These are phyloP conservation scores for Lucilia cuprina DNA, from an alignment of 1,140 invertebrate species.

Conservation along the genomic window DNA sequence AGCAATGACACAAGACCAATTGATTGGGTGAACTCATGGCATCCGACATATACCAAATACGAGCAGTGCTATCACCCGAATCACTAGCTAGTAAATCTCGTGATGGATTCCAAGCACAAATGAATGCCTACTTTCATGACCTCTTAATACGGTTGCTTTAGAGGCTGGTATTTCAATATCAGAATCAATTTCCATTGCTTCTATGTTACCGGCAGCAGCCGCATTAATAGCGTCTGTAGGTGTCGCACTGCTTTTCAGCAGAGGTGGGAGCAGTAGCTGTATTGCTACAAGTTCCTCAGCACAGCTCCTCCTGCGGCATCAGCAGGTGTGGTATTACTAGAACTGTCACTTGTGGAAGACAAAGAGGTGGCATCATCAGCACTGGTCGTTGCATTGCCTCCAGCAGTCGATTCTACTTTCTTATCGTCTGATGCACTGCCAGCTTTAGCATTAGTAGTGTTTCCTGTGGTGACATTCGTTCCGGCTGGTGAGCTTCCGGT, in stretches of 20 bases:
- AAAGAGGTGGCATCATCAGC: conserved; percentile 58
- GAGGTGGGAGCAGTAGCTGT: conserved; percentile 23
- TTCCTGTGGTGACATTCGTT: conserved; percentile 22
- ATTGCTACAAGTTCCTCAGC: too few relatives aligned
- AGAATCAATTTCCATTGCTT: conserved; percentile 74
- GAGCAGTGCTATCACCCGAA: conserved; percentile 96
- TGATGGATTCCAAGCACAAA: conserved; percentile 99
- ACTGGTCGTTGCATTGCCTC: conserved; percentile 43
- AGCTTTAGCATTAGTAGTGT: conserved; percentile 27
- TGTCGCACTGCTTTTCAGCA: conserved; percentile 1
- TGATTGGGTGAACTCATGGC: conserved; percentile 84
- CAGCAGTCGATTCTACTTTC: conserved; percentile 36
- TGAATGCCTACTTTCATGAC: conserved; percentile 99
- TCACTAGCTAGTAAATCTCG: conserved; percentile 96
- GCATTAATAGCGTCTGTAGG: not conserved
- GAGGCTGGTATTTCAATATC: conserved; percentile 92
- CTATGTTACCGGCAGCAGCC: conserved; percentile 47
- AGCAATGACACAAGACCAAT: conserved; percentile 93
- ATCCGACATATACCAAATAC: conserved; percentile 98
- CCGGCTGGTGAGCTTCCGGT: conserved; percentile 7
- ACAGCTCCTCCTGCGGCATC: conserved; percentile 47
- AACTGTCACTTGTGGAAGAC: conserved; percentile 65
- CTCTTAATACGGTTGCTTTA: conserved; percentile 91
- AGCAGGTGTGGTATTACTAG: conserved; percentile 62
- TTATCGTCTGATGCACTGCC: conserved; percentile 39